These are phyloP conservation scores for Notodonta ziczac DNA, from an alignment of 2,888 invertebrate genomes.

Conservation along the genomic window DNA sequence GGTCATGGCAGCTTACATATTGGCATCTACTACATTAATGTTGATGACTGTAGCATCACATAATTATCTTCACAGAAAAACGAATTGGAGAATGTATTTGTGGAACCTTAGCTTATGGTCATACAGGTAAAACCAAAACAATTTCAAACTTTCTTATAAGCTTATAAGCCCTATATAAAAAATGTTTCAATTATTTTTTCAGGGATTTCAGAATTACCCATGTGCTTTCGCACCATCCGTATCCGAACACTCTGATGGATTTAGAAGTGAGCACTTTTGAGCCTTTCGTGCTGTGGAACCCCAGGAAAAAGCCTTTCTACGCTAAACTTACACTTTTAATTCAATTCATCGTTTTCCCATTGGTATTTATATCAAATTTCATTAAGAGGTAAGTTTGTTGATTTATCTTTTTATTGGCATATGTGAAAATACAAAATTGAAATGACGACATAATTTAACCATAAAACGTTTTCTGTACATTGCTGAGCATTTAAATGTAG, in stretches of 20 bases:
- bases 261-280: slow-evolving; percentile 88
- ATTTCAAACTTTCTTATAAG: too few relatives aligned
- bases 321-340: slow-evolving; percentile 80
- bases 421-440: too few relatives aligned
- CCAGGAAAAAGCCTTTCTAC: slow-evolving; percentile 76
- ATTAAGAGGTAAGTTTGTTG: slow-evolving; percentile 65
- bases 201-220: slow-evolving; percentile 92
- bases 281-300: slow-evolving; percentile 88
- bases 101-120: slow-evolving; percentile 89
- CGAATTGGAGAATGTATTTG: slow-evolving; percentile 92
- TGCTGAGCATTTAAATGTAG: not conserved
- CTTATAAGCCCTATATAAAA: too few relatives aligned
- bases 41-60: slow-evolving; percentile 87
- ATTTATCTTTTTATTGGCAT: not conserved
- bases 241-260: slow-evolving; percentile 91
- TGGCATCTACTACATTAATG: slow-evolving; percentile 82
- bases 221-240: slow-evolving; percentile 91
- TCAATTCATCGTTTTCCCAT: slow-evolving; percentile 66
- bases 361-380: slow-evolving; percentile 63
- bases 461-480: not conserved
- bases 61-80: slow-evolving; percentile 91
- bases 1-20: slow-evolving; percentile 49
- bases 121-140: slow-evolving; percentile 74
- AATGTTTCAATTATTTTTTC: slow-evolving; percentile 37
- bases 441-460: not conserved